Percentiles rank a stretch among this genome's conserved stretches.
These are phyloP conservation scores for Phalacrocorax brasilianus DNA, from an alignment of 2,113 vertebrate species.

Conservation along the genomic window DNA sequence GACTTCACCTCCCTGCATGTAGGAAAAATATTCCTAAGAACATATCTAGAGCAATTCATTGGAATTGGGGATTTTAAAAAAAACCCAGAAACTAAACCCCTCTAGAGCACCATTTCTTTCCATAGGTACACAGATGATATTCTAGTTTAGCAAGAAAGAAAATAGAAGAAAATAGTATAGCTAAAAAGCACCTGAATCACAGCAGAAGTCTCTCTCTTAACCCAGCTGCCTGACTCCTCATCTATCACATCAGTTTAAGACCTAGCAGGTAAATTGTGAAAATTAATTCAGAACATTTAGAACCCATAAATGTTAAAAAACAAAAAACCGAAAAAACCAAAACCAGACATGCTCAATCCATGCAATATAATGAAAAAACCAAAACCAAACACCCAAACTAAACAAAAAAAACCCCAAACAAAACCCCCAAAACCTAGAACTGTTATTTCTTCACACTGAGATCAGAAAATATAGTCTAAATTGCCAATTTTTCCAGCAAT, in stretches of 20 bases:
- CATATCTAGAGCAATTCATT: not conserved
- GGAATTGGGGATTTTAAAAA: not conserved
- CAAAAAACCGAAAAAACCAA: not conserved
- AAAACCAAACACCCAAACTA: not conserved
- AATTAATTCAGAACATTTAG: not conserved
- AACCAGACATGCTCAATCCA: not conserved
- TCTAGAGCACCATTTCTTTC: not conserved
- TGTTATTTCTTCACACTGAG: not conserved
- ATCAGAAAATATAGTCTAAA: not conserved
- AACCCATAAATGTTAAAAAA: not conserved
- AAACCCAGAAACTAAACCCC: not conserved
- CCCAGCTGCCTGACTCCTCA: not conserved
- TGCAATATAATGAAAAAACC: not conserved
- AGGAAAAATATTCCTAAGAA: not conserved
- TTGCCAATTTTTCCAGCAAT: not conserved
- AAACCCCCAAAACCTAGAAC: not conserved
- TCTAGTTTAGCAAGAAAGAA: not conserved
- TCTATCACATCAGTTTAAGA: not conserved
- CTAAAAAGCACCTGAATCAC: not conserved
- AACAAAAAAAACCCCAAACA: too few relatives aligned
- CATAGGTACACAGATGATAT: not conserved
- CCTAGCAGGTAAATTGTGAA: not conserved
- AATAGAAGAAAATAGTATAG: not conserved
- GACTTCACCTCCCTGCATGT: not conserved
- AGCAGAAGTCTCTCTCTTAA: not conserved